phyloP scores from a whole-genome alignment of 2,888 invertebrate genomes.

The Nemapogon koenigi region DNA sequence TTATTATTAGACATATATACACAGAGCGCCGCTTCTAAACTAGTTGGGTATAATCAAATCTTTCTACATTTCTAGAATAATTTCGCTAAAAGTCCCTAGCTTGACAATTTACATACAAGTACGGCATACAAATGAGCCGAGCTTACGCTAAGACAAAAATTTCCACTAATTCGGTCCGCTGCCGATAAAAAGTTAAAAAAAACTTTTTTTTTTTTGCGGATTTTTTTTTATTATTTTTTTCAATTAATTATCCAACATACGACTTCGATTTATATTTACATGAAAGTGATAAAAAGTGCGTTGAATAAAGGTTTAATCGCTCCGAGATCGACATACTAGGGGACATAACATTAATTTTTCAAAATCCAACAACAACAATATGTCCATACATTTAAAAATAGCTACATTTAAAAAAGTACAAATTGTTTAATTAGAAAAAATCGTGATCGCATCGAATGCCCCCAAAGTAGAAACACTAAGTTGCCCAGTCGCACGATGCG shows the following conservation, averaged over 20 bases:
- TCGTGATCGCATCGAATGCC: conserved; percentile 12
- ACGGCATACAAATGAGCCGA: conserved; percentile 20
- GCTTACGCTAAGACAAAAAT: conserved; percentile 31
- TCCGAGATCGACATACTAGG: conserved; percentile 35
- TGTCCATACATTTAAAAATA: conserved; percentile 21
- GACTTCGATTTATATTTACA: conserved; percentile 36
- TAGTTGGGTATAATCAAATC: conserved; percentile 53
- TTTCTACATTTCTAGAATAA: conserved; percentile 46
- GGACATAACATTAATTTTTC: conserved; percentile 32
- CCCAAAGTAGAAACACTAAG: conserved; percentile 24
- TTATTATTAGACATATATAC: too few species aligned
- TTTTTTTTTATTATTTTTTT: conserved; percentile 35
- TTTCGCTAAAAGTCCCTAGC: conserved; percentile 30
- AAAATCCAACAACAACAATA: conserved; percentile 35
- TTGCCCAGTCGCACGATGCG: not conserved
- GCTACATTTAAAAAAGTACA: conserved; percentile 43
- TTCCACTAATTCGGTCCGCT: conserved; percentile 37
- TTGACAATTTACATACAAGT: conserved; percentile 38
- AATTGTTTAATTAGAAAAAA: conserved; percentile 26
- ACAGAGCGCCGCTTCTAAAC: conserved; percentile 18
- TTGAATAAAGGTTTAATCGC: conserved; percentile 38
- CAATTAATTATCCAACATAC: conserved; percentile 32
- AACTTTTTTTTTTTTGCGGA: conserved; percentile 36
- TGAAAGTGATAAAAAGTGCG: conserved; percentile 44
- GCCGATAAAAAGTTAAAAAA: conserved; percentile 36